phyloP scores from a whole-genome alignment of 2,888 invertebrate species.

The Rotaria macrura region DNA sequence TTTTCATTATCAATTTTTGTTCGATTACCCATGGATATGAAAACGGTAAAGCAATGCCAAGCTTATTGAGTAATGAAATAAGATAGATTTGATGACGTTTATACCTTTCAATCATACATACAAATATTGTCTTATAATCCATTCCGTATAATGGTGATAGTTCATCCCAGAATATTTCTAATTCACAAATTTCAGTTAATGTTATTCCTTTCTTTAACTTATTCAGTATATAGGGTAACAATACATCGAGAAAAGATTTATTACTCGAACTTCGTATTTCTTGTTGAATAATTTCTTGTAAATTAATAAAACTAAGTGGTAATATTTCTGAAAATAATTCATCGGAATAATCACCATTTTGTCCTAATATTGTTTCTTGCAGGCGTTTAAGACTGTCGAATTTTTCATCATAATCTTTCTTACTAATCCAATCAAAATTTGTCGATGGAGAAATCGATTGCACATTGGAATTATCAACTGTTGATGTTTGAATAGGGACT shows the following conservation, averaged over 20 bases:
- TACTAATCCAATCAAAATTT: too few relatives aligned
- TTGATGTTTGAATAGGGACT: too few relatives aligned
- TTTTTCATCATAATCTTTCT: background rate
- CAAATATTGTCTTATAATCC: background rate
- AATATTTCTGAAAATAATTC: background rate
- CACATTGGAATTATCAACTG: too few relatives aligned
- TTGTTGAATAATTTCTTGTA: background rate
- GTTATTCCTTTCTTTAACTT: background rate
- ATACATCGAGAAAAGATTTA: background rate
- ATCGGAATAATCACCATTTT: background rate
- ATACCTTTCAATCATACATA: background rate
- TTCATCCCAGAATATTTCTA: background rate
- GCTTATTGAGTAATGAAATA: background rate
- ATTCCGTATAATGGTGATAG: background rate
- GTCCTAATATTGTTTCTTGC: background rate
- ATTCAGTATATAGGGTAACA: background rate
- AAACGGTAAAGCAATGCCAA: background rate
- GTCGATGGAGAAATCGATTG: too few relatives aligned
- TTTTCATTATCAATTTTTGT: background rate
- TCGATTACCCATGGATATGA: background rate
- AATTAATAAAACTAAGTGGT: background rate
- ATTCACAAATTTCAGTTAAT: background rate
- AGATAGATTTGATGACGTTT: background rate
- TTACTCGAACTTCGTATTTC: background rate
- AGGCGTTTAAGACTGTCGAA: background rate